Evolutionary conservation across 2,888 invertebrate species (phyloP), one percentile per base, ranked within the genome.

Genomic region (Caprella mutica): DNA sequence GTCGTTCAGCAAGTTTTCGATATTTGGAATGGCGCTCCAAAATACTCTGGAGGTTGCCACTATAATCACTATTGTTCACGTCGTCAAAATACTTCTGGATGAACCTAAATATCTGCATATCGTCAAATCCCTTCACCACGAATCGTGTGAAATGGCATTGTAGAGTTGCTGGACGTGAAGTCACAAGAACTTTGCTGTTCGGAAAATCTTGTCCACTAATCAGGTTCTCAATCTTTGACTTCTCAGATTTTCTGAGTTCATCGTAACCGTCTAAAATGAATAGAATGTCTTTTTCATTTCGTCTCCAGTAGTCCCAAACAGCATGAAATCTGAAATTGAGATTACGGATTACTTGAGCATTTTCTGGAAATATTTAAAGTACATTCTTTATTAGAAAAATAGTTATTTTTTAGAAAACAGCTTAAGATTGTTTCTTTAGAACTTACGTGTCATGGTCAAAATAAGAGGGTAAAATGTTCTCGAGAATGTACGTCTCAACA

Each of bases 281-380:
- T 6, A 64, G 40, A 6, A 64, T 52, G 17, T 60, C 38, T 17
- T 60, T 52, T 19, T 58, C 64, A 44, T 63, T 21, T n/a, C 52
- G 55, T 26, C 58, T 59, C 42, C 64, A 64, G 54, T 60, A 60
- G 14, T 60, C 58, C 64, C 64, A 64, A 23, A 64, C 58, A 24
- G 58, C 42, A 4, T 44, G 40, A 17, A 64, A 55, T 17, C 64
- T 61, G 43, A 42, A n/a, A n/a, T n/a, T n/a, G n/a, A n/a, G n/a
- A n/a, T n/a, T n/a, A n/a, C n/a, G n/a, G n/a, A n/a, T n/a, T n/a
- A n/a, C n/a, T n/a, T n/a, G n/a, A n/a, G n/a, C n/a, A 35, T 12
- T 35, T 35, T 12, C n/a, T 35, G 14, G 12, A 12, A 35, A 12
- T 35, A 35, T 42, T 17, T 12, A 12, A 12, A 8, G 8, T 12